Percentiles rank a stretch among this genome's conserved stretches.
phyloP scores from a whole-genome alignment of 2,113 vertebrate genomes.

The Aptenodytes forsteri region DNA sequence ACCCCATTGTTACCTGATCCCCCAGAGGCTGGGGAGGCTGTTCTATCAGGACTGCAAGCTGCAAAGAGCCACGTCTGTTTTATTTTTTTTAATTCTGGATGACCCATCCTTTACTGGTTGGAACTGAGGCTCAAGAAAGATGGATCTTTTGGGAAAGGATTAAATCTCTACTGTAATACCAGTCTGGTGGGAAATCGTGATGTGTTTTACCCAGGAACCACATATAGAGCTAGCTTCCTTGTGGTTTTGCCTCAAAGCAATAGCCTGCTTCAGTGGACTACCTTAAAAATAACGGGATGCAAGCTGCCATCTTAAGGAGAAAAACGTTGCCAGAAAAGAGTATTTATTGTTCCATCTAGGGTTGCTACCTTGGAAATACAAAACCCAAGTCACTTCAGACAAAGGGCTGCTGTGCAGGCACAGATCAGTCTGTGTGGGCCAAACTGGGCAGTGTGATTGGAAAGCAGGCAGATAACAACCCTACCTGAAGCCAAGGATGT shows the following conservation, averaged over 20 bases:
- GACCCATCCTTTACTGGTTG: constrained; percentile 16
- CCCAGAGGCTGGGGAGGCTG: constrained; percentile 44
- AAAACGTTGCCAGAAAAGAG: not conserved
- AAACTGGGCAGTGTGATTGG: constrained; percentile 35
- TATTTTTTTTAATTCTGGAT: constrained; percentile 4
- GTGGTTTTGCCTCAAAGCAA: not conserved
- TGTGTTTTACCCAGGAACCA: not conserved
- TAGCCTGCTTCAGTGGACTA: not conserved
- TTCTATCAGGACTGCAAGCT: constrained; percentile 47
- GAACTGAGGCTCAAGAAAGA: constrained; percentile 26
- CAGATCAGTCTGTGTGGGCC: constrained; percentile 26
- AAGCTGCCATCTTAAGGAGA: constrained; percentile 55
- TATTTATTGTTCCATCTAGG: constrained; percentile 57
- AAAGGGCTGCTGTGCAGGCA: constrained; percentile 45
- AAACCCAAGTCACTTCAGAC: constrained; percentile 52
- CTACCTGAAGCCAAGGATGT: constrained; percentile 50
- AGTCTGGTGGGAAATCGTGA: not conserved
- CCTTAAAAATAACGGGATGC: constrained; percentile 44
- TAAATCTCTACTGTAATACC: not conserved
- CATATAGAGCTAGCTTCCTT: not conserved
- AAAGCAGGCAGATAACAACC: constrained; percentile 43
- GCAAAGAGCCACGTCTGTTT: constrained; percentile 44
- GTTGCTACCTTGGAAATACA: constrained; percentile 53
- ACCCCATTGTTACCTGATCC: constrained; percentile 70
- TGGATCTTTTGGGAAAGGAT: constrained; percentile 7